Conservation (phyloP, 1,140 invertebrate genomes). For the Anastrepha obliqua region DNA sequence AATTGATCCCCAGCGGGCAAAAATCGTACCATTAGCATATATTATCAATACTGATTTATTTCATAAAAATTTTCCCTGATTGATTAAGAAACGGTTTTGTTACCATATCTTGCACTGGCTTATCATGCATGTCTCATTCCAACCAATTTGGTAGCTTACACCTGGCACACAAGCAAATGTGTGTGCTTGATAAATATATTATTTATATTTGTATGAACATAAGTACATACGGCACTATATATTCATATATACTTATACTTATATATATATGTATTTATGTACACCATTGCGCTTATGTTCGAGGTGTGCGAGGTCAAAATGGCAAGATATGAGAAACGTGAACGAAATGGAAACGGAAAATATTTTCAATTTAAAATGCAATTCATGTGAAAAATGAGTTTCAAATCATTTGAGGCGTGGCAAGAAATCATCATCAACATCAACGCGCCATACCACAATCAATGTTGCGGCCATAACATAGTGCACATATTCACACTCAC, state of each 20-base stretch:
- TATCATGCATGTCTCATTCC: slow-evolving; percentile 8
- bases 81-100: neutral
- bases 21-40: no score
- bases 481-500: neutral
- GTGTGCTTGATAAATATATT: no score
- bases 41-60: no score
- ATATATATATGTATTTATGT: neutral
- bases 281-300: neutral
- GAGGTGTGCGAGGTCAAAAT: slow-evolving; percentile 31
- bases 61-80: neutral
- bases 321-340: slow-evolving; percentile 22
- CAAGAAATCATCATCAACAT: slow-evolving; percentile 58
- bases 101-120: neutral
- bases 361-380: slow-evolving; percentile 59
- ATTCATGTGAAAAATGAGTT: slow-evolving; percentile 58
- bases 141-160: slow-evolving; percentile 24
- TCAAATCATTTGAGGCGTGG: slow-evolving; percentile 58
- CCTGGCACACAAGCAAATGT: neutral
- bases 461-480: slow-evolving; percentile 43
- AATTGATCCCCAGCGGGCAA: no score
- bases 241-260: neutral
- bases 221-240: neutral
- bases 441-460: slow-evolving; percentile 49
- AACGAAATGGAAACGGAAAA: slow-evolving; percentile 42
- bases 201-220: neutral